Percentiles rank a stretch among this genome's conserved stretches.
phyloP scores from a whole-genome alignment of 2,888 invertebrate genomes.

The Cryptus armator region DNA sequence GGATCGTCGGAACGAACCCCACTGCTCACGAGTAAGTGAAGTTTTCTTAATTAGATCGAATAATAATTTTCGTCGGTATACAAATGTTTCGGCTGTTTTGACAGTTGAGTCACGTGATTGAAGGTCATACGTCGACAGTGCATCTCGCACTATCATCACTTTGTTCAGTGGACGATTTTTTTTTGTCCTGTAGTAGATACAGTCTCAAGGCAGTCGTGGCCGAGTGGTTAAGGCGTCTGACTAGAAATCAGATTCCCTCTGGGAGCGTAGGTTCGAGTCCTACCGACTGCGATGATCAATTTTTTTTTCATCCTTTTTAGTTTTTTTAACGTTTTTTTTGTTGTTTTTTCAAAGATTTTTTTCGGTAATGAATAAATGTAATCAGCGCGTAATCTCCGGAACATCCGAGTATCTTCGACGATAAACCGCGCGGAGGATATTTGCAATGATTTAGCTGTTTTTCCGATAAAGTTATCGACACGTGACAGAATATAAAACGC shows the following conservation, averaged over 20 bases:
- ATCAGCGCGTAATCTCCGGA: not conserved
- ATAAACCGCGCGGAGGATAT: not conserved
- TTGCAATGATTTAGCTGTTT: not conserved
- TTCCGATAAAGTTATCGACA: constrained; percentile 26
- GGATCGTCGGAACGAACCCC: constrained; percentile 28
- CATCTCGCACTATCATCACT: not conserved
- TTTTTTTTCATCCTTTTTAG: constrained; percentile 10
- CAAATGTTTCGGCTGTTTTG: not conserved
- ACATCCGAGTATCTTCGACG: not conserved
- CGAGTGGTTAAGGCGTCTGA: constrained; percentile 96
- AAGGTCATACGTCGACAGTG: not conserved
- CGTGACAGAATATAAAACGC: constrained; percentile 31
- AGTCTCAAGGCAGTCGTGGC: constrained; percentile 90
- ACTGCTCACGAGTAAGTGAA: constrained; percentile 45
- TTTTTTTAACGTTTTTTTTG: not conserved
- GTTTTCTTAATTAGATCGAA: not conserved
- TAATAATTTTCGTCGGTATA: not conserved
- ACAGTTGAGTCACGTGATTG: constrained; percentile 6
- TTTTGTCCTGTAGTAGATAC: not conserved
- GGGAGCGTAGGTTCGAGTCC: constrained; percentile 96
- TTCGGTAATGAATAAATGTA: not conserved
- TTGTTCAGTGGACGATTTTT: not conserved
- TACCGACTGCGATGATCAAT: constrained; percentile 90
- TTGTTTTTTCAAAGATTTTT: not conserved
- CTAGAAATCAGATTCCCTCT: constrained; percentile 96